Evolutionary conservation across 2,888 invertebrate genomes (phyloP).

Genomic region (Hirtodrosophila cameraria): DNA sequence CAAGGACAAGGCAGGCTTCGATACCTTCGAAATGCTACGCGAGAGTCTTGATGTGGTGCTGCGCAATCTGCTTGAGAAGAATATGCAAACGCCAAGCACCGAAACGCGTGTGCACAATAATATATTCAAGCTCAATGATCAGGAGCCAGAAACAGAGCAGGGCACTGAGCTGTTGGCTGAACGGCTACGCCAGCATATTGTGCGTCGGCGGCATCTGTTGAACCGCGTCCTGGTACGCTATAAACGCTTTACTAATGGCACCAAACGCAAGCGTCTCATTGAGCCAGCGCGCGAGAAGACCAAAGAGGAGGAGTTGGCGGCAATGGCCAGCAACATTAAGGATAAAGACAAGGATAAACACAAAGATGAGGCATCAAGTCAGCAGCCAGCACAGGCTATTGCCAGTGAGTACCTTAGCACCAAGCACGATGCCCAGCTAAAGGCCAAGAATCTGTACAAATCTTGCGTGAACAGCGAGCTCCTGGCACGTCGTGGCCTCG

Average conservation of each 20-base stretch:
- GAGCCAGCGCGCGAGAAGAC: constrained; percentile 56
- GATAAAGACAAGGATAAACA: constrained; percentile 26
- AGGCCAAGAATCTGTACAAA: constrained; percentile 92
- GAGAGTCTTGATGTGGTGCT: constrained; percentile 91
- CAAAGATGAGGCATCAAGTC: constrained; percentile 10
- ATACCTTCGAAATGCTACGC: constrained; percentile 94
- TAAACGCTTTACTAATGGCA: constrained; percentile 70
- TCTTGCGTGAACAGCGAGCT: constrained; percentile 94
- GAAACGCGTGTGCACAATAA: constrained; percentile 48
- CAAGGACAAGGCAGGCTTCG: constrained; percentile 93
- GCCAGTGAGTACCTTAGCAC: constrained; percentile 49
- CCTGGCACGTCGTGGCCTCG: constrained; percentile 88
- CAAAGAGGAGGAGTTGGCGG: constrained; percentile 44
- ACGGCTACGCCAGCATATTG: constrained; percentile 71
- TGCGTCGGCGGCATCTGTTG: constrained; percentile 68
- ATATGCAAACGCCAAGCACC: background rate
- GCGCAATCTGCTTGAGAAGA: constrained; percentile 87
- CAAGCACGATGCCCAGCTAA: constrained; percentile 87
- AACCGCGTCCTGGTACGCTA: constrained; percentile 75
- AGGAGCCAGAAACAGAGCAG: constrained; percentile 44
- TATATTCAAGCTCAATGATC: constrained; percentile 57
- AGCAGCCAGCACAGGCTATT: background rate
- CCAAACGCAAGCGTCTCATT: constrained; percentile 72
- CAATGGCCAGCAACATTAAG: constrained; percentile 10
- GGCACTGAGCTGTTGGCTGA: constrained; percentile 57